Conservation (phyloP, 2,888 invertebrate genomes). For the Oxyteleia sp. region DNA sequence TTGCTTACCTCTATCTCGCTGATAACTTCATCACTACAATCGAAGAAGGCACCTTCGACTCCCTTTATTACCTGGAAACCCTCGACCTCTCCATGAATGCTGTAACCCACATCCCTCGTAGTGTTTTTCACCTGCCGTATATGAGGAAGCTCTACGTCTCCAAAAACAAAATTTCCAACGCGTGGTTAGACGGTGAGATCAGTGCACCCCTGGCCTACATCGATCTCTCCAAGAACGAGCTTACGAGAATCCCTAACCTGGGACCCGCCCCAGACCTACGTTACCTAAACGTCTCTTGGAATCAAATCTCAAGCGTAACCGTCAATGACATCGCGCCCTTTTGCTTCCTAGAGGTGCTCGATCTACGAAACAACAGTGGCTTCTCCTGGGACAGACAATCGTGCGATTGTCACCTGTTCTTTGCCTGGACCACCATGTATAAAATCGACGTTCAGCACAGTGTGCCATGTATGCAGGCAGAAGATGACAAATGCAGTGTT, state of each 20-base stretch:
- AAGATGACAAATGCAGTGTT: too few relatives aligned
- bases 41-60: constrained; percentile 88
- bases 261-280: constrained; percentile 89
- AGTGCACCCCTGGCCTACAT: constrained; percentile 89
- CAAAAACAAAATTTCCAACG: constrained; percentile 88
- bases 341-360: constrained; percentile 90
- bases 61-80: constrained; percentile 88
- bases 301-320: constrained; percentile 88
- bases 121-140: constrained; percentile 89
- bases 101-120: constrained; percentile 88
- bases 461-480: too few relatives aligned
- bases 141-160: constrained; percentile 90
- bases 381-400: constrained; percentile 71
- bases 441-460: constrained; percentile 75
- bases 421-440: constrained; percentile 78
- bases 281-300: constrained; percentile 90
- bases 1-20: constrained; percentile 89
- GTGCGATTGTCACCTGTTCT: constrained; percentile 82
- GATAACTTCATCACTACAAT: constrained; percentile 89
- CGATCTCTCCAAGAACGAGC: constrained; percentile 90
- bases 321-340: constrained; percentile 89
- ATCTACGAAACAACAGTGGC: constrained; percentile 85
- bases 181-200: constrained; percentile 86
- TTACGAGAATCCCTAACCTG: constrained; percentile 89
- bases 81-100: constrained; percentile 89